Evolutionary conservation across 2,797 vertebrate genomes (phyloP).

Genomic region (Mormyrus proboscirostris): DNA sequence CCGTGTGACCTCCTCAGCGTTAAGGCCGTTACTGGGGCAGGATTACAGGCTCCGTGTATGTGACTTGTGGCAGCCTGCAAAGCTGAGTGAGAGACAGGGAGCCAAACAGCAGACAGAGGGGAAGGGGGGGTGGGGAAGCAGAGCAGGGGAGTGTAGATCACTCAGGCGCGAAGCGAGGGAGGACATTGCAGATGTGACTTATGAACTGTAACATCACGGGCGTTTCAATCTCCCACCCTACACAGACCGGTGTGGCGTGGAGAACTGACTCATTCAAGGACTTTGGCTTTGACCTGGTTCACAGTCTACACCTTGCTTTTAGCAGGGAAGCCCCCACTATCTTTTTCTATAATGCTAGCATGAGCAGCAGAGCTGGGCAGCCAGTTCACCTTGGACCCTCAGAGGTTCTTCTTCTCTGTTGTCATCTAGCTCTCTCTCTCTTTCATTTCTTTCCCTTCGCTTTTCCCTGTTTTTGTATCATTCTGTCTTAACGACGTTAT

Average conservation of each 20-base stretch:
- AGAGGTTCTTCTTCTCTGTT: not conserved
- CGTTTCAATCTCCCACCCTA: not conserved
- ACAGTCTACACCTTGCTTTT: not conserved
- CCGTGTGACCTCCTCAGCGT: not conserved
- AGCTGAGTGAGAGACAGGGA: not conserved
- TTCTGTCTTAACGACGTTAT: not conserved
- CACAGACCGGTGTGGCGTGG: not conserved
- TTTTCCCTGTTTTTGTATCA: not conserved
- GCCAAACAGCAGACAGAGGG: not conserved
- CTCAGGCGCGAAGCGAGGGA: not conserved
- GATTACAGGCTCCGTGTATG: not conserved
- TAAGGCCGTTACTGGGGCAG: conserved; percentile 5
- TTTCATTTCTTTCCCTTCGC: not conserved
- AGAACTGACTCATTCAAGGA: not conserved
- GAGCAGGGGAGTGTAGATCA: not conserved
- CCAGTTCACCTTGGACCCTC: not conserved
- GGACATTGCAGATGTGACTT: not conserved
- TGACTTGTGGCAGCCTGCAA: not conserved
- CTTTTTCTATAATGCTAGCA: not conserved
- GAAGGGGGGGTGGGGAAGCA: not conserved
- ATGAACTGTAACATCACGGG: not conserved
- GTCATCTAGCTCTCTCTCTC: not conserved
- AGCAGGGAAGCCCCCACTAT: not conserved
- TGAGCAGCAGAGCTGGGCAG: not conserved
- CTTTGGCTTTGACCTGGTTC: not conserved